These are phyloP conservation scores for Okamejei kenojei DNA, from an alignment of 2,797 vertebrate species.

Conservation along the genomic window DNA sequence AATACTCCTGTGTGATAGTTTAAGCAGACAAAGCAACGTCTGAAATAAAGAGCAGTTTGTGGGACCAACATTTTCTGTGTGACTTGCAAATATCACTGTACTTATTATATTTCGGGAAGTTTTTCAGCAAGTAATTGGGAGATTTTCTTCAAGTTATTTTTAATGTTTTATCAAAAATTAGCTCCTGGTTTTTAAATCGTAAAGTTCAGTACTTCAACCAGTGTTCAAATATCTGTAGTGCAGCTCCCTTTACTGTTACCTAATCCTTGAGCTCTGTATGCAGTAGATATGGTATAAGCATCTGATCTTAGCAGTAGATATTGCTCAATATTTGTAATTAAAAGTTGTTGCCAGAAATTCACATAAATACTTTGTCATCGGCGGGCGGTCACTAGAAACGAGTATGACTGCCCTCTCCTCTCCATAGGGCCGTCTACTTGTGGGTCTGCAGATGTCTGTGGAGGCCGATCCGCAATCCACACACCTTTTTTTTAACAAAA, in stretches of 20 bases:
- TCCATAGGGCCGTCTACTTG: too few species aligned
- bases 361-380: neutral
- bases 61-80: neutral
- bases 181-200: neutral
- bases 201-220: neutral
- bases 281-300: neutral
- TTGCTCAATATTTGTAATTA: neutral
- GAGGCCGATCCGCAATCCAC: too few species aligned
- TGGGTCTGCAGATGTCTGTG: too few species aligned
- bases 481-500: too few species aligned
- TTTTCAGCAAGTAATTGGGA: neutral
- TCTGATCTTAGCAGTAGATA: neutral
- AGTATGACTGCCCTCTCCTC: too few species aligned
- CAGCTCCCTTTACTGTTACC: neutral
- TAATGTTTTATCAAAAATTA: neutral
- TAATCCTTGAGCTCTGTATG: neutral
- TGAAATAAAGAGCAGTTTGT: slow-evolving; percentile 11
- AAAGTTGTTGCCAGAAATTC: neutral
- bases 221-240: neutral
- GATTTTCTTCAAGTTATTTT: slow-evolving; percentile 14
- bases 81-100: neutral
- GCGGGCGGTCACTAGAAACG: too few species aligned
- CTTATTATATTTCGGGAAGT: neutral
- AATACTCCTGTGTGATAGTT: neutral
- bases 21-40: slow-evolving; percentile 21